Base-by-base conservation (phyloP, 2,888 invertebrate species). In the Odontothrips loti region DNA sequence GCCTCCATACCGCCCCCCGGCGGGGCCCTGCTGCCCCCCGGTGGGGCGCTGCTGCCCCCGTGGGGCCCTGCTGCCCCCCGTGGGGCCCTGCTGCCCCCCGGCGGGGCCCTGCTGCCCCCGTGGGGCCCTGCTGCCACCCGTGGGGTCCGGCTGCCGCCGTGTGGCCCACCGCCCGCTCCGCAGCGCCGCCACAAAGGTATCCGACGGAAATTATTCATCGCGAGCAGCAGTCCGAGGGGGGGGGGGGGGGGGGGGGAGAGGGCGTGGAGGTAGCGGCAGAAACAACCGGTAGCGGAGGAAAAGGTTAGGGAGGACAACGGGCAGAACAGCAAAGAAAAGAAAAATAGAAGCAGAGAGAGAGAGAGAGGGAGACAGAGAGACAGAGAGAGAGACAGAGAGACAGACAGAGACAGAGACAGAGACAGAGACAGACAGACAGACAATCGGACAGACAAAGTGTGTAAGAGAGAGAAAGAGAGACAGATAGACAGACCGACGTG, bases 171-270 rank as follows among this genome's bases (percentile, higher is more conserved):
- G n/a, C n/a, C n/a, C n/a, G n/a, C n/a, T n/a, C n/a, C n/a, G n/a
- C n/a, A n/a, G 2, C 51, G 9, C 6, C 9, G 6, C 51, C 6
- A 8, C 6, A 10, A 3, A 51, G 51, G 3, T 23, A 4, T 1
- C n/a, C n/a, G n/a, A n/a, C n/a, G n/a, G n/a, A n/a, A n/a, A n/a
- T n/a, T n/a, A n/a, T n/a, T n/a, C n/a, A n/a, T n/a, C n/a, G n/a
- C n/a, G n/a, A n/a, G n/a, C n/a, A n/a, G n/a, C n/a, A n/a, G n/a
- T n/a, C n/a, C n/a, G n/a, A n/a, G 58, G 58, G 58, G 51, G 34
- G 34, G 51, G 51, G 51, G 51, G 20, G 51, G 51, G 51, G 63
- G 63, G 63, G n/a, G 63, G n/a, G n/a, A n/a, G 63, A n/a, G 63
- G 23, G 63, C 11, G 63, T 3, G n/a, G 63, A n/a, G 63, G 23